Conservation (phyloP, 1,140 invertebrate species). For the Trachelipus rathkii region DNA sequence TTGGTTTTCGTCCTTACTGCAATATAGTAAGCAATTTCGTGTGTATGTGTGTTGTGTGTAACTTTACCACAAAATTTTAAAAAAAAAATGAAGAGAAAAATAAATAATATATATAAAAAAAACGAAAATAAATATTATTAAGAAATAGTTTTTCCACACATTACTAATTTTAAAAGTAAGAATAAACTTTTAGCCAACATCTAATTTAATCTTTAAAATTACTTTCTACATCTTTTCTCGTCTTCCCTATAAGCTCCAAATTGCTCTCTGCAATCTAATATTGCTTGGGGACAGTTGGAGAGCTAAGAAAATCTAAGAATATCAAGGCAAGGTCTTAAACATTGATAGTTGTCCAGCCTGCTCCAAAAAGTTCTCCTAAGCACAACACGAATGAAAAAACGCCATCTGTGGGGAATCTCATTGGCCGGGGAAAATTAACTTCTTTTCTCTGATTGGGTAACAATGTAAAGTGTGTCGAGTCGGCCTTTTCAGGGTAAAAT, state of each 20-base stretch:
- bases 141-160: no score
- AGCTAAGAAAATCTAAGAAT: neutral
- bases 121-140: neutral
- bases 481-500: conserved; percentile 3
- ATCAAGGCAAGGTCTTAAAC: conserved; percentile 1
- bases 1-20: neutral
- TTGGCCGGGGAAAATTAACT: neutral
- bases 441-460: conserved; percentile 1
- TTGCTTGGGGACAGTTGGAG: conserved; percentile 5
- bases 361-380: conserved; percentile 6
- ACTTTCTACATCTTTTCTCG: neutral
- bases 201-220: neutral
- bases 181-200: neutral
- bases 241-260: neutral
- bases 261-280: neutral
- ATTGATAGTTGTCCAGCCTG: conserved; percentile 6
- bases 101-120: neutral
- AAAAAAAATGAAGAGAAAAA: neutral
- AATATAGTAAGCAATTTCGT: neutral
- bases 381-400: neutral
- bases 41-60: neutral
- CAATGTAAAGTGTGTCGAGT: conserved; percentile 4
- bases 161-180: no score
- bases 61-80: neutral
- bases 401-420: neutral